Evolutionary conservation across 2,888 invertebrate species (phyloP), one percentile per base, ranked within the genome.

Genomic region (Globia sparganii): DNA sequence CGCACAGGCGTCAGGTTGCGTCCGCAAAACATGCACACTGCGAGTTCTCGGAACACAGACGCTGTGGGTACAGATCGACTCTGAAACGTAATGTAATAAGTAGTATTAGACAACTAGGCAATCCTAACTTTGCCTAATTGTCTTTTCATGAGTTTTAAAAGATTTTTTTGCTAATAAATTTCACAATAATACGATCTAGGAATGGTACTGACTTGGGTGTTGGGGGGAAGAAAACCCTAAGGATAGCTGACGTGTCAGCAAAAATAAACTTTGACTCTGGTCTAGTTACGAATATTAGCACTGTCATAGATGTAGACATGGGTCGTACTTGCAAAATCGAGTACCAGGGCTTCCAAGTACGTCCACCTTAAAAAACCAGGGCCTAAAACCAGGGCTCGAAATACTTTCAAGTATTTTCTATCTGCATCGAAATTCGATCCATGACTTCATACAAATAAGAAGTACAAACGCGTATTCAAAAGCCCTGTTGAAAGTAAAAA

Each of bases 11-110:
- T 88, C 80, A 65, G 67, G 46, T 88, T 85, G 81, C 88, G 76
- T 70, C 66, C 81, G 79, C 84, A 75, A 86, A 85, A 88, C 89
- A 88, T 79, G 68, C 77, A 61, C 73, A 64, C 66, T 72, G 31
- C n/a, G 25, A 56, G 53, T 88, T 87, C 88, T 80, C 34, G 69
- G 86, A 88, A 87, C 34, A 49, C 43, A 65, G 67, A 68, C 43
- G 37, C 62, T 68, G 73, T 49, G 71, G n/a, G 34, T 56, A 53
- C 65, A 66, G 64, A 76, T 76, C 53, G n/a, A 49, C 53, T 31
- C 15, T 25, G 25, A 65, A 69, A 34, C n/a, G 28, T n/a, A 25
- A 46, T 64, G 31, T 31, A 49, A 0, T 61, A 31, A 56, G 31
- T 31, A 49, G 0, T 61, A 31, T 1, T 21, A 61, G 21, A 21